Base-by-base conservation (phyloP, 2,113 vertebrate genomes). In the Nyctereutes procyonoides region DNA sequence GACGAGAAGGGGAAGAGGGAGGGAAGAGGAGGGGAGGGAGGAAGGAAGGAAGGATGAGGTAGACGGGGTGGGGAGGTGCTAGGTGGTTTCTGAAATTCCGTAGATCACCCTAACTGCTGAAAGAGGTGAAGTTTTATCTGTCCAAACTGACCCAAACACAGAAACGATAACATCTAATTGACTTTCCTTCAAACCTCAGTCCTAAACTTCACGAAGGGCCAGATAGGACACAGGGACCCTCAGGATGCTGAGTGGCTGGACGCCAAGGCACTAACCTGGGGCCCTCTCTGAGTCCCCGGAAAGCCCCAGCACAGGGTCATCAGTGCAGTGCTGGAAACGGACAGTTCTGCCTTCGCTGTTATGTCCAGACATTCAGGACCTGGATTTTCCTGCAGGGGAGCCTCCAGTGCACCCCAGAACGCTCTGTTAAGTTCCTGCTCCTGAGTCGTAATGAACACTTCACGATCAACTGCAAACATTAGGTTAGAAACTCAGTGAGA, bases 321-420 rank as follows among this genome's bases (percentile, higher is more conserved):
- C 2, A 1, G 38, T 10, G 48, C 3, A 0, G 1, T 4, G 22
- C 5, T 14, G 32, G 24, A 30, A 63, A 12, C 10, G 43, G 24
- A 3, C 20, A 24, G 22, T 63, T 28, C n/a, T 3, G 73, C 58
- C 60, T 67, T 62, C 32, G 26, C 82, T 38, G 8, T 53, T 1
- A 8, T 17, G n/a, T 2, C 24, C 26, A 3, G 1, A 20, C n/a
- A 1, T 6, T 32, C 24, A 8, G 5, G 13, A 55, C 17, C 22
- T 17, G 5, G 5, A 86, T 62, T 22, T 38, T 85, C 69, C 38
- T 63, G 13, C 28, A 30, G 19, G 43, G 69, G 4, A 38, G 48
- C 26, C 17, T 6, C 24, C 32, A 69, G 51, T 1, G 22, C 19
- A 26, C 65, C 38, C 76, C 20, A 55, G 32, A 38, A 82, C 6